Base-by-base conservation (phyloP, 1,140 invertebrate species). In the Trichonephila clavipes region DNA sequence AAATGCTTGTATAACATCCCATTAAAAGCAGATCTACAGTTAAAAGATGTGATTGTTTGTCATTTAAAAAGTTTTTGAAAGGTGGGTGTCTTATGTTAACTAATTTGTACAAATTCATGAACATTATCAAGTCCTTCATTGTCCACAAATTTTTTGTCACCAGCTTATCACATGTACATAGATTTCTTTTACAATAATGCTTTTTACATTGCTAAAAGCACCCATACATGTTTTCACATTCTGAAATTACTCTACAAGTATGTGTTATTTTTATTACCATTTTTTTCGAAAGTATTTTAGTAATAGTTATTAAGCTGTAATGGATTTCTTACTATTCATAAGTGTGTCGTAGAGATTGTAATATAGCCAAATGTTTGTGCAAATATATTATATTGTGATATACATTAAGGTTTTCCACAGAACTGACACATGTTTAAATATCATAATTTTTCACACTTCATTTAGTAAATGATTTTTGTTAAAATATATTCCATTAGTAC, bases 1-100 rank as follows among this genome's bases (percentile, higher is more conserved):
- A 58, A 85, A 77, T 77, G 58, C 82, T 85, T 58, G 82, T 51
- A 85, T 58, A 87, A 87, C 85, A 19, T 34, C 7, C 10, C 34
- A 77, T 77, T 77, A 77, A 64, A 77, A 85, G 44, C 58, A 85
- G 82, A n/a, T 85, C 58, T 85, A 85, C 82, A 59, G n/a, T 85
- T 85, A 44, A 34, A 24, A 34, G 59, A 61, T 87, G 59, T 64
- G 24, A 34, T 64, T 61, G 18, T 85, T 51, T 59, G 51, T 58
- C 82, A 58, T 85, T 58, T 85, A 28, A 58, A 51, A 85, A 51
- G 19, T 44, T 83, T 28, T 51, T 83, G 51, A 21, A 40, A 85
- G 19, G 21, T 59, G 51, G 82, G n/a, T 85, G 10, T 85, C n/a
- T 85, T 51, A 21, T 85, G 44, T 85, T 51, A 58, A 85, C 28